Evolutionary conservation across 2,797 vertebrate species (phyloP).

Genomic region (Phalloptychus januarius): DNA sequence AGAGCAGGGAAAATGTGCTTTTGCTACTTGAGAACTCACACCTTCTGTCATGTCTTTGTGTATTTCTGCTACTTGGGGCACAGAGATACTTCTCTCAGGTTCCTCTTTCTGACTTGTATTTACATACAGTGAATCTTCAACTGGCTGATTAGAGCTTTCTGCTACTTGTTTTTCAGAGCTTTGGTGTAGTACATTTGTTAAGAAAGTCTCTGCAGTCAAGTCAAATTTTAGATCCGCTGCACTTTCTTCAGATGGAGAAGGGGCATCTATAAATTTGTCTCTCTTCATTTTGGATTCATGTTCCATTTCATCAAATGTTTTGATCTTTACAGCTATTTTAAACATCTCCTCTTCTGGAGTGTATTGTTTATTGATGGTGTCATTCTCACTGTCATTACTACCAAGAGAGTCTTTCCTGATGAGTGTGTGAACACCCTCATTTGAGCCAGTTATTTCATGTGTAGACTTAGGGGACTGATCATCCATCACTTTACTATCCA

Average conservation of each 20-base stretch:
- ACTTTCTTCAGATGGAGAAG: slow-evolving; percentile 31
- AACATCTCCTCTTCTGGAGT: slow-evolving; percentile 98
- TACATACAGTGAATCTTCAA: slow-evolving; percentile 23
- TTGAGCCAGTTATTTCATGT: slow-evolving; percentile 72
- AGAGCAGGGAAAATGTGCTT: slow-evolving; percentile 13
- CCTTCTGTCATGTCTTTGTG: slow-evolving; percentile 9
- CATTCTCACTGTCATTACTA: slow-evolving; percentile 40
- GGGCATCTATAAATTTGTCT: slow-evolving; percentile 48
- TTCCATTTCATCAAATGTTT: slow-evolving; percentile 95
- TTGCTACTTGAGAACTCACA: slow-evolving; percentile 6
- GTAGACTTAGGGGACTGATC: slow-evolving; percentile 71
- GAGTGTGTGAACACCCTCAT: slow-evolving; percentile 39
- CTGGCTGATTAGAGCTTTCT: slow-evolving; percentile 24
- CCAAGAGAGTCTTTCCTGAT: slow-evolving; percentile 40
- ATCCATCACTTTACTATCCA: slow-evolving; percentile 84
- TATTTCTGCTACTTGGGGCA: slow-evolving; percentile 22
- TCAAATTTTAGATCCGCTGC: slow-evolving; percentile 55
- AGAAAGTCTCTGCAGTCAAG: slow-evolving; percentile 75
- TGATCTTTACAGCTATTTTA: slow-evolving; percentile 96
- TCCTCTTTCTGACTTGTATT: slow-evolving; percentile 13
- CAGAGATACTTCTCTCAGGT: slow-evolving; percentile 18
- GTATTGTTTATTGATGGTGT: slow-evolving; percentile 79
- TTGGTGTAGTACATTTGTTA: slow-evolving; percentile 75
- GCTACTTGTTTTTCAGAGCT: slow-evolving; percentile 54
- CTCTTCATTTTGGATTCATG: slow-evolving; percentile 88